phyloP scores from a whole-genome alignment of 2,888 invertebrate species.

The Drosophila rellima region DNA sequence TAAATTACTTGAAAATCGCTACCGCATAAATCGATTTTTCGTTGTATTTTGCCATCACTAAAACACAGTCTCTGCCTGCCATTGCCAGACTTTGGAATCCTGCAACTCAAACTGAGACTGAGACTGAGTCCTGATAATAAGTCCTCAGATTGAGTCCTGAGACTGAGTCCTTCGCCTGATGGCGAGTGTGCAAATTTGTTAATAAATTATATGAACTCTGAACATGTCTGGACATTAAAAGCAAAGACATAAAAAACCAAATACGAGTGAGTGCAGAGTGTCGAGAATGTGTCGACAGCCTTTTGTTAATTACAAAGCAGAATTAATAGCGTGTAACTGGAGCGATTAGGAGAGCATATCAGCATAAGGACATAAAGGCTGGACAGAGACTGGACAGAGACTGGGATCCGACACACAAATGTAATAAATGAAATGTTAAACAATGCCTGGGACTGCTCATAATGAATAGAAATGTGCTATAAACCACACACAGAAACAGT shows the following conservation, averaged over 20 bases:
- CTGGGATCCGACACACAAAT: constrained; percentile 36
- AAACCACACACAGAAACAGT: constrained; percentile 55
- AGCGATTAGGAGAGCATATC: constrained; percentile 70
- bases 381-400: constrained; percentile 11
- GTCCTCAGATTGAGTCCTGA: too few relatives aligned
- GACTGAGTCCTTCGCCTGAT: background rate
- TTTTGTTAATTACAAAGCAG: constrained; percentile 76
- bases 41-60: too few relatives aligned
- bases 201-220: constrained; percentile 73
- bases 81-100: constrained; percentile 10
- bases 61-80: constrained; percentile 10
- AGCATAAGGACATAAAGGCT: constrained; percentile 35
- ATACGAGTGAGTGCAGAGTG: constrained; percentile 32
- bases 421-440: constrained; percentile 75
- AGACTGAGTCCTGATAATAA: background rate
- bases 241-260: constrained; percentile 63
- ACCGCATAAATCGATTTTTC: too few relatives aligned
- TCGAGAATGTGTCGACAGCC: constrained; percentile 22
- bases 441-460: constrained; percentile 68
- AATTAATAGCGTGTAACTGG: constrained; percentile 79
- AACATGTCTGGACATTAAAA: constrained; percentile 59
- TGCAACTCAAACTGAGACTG: background rate
- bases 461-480: constrained; percentile 79
- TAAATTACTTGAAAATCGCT: too few relatives aligned
- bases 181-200: constrained; percentile 67